Evolutionary conservation across 2,888 invertebrate species (phyloP), one percentile per base, ranked within the genome.

Genomic region (Congeria kusceri): DNA sequence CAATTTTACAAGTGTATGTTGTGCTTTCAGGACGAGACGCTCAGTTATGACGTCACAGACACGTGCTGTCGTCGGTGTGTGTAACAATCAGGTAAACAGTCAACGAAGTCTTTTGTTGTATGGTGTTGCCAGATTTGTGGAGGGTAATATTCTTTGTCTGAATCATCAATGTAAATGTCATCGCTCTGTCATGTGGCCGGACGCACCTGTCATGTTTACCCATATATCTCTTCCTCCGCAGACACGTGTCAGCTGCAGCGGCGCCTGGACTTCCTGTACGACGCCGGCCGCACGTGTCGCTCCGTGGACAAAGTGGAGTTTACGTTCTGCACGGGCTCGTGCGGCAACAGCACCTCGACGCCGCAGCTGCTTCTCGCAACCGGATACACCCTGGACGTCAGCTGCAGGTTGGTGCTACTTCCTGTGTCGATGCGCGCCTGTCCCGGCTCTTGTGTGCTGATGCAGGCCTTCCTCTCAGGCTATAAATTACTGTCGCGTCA

Each of bases 21-120:
- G 56, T 58, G 9, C 29, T 81, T 81, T 49, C 63, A 82, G 82
- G 67, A 66, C 18, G 78, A 82, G 65, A 49, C 62, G 13, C 59
- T 82, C 44, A 79, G 72, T 58, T 79, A 82, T 46, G 79, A 82
- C 27, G 73, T 58, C 29, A 67, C 74, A n/a, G 73, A 82, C 61
- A 39, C 62, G 59, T 83, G 83, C 61, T 83, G 83, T 25, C 83
- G 80, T 53, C 61, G 71, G 66, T 83, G 83, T 67, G 68, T 77
- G 18, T 61, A 65, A 74, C 76, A 73, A 15, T 46, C 56, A 70
- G 80, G 80, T 80, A 64, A n/a, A 44, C 32, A 11, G 9, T 7
- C 32, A 32, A n/a, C n/a, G n/a, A n/a, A n/a, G n/a, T n/a, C n/a
- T n/a, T n/a, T n/a, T n/a, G n/a, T n/a, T n/a, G n/a, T n/a, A n/a